A percentile compares a stretch with the other conserved stretches of the same genome.
Evolutionary conservation across 2,113 vertebrate genomes (phyloP).

Genomic region (Gymnocephalus cernua): DNA sequence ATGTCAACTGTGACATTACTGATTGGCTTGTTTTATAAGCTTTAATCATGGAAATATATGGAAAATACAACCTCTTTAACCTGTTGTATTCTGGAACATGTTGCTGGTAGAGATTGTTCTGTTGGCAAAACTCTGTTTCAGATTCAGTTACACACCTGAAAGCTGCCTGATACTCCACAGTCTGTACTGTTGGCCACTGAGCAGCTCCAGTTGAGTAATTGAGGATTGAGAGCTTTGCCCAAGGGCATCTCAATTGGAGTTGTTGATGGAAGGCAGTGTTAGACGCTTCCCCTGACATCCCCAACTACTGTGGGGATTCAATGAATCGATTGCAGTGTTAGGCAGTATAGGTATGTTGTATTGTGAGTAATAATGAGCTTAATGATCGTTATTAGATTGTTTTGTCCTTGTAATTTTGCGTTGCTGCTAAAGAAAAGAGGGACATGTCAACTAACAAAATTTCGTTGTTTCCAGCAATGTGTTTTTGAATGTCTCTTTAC

Average conservation of each 20-base stretch:
- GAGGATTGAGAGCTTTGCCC: constrained; percentile 61
- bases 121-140: background rate
- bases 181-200: constrained; percentile 24
- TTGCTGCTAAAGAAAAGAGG: background rate
- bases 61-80: background rate
- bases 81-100: background rate
- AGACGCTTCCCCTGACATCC: constrained; percentile 37
- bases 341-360: background rate
- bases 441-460: background rate
- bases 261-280: constrained; percentile 53
- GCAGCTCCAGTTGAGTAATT: constrained; percentile 58
- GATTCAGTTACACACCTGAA: constrained; percentile 10
- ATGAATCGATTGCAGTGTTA: constrained; percentile 28
- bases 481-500: background rate
- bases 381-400: background rate
- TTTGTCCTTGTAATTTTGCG: background rate
- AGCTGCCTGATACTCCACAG: constrained; percentile 23
- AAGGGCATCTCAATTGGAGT: constrained; percentile 51
- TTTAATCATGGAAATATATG: background rate
- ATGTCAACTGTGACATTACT: background rate
- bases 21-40: background rate
- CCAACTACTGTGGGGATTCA: constrained; percentile 27
- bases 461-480: background rate
- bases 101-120: background rate
- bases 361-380: background rate